phyloP scores from a whole-genome alignment of 2,797 vertebrate species.

The Cirrhinus molitorella region DNA sequence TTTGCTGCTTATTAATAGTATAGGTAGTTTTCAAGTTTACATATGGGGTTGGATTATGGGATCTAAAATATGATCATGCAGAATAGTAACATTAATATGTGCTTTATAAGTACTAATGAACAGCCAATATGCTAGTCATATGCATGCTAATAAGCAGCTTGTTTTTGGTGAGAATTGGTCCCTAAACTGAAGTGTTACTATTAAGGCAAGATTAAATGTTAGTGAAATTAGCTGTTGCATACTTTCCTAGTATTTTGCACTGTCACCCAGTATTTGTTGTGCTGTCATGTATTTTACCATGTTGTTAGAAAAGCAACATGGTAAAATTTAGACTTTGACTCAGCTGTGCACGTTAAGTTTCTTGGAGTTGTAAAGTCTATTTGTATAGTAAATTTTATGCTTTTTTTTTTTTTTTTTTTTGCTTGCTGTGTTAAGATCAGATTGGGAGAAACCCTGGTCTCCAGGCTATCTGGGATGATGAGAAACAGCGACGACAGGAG shows the following conservation, averaged over 20 bases:
- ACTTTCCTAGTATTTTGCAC: no score
- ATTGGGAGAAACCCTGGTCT: slow-evolving; percentile 94
- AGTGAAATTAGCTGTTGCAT: no score
- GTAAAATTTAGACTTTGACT: not conserved
- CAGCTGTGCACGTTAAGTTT: not conserved
- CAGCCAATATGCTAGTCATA: no score
- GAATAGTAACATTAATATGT: not conserved
- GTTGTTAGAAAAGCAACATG: not conserved
- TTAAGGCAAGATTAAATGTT: no score
- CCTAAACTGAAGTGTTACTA: no score
- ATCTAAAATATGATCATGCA: not conserved
- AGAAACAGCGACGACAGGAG: slow-evolving; percentile 91
- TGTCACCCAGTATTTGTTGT: not conserved
- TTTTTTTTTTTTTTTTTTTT: not conserved
- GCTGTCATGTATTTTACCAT: not conserved
- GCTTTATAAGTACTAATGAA: no score
- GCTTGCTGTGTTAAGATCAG: slow-evolving; percentile 81
- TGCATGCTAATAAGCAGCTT: no score
- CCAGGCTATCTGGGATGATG: slow-evolving; percentile 98
- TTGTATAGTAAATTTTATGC: not conserved
- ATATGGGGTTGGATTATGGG: no score
- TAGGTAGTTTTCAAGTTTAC: no score
- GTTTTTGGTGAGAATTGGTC: no score
- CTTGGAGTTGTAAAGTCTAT: not conserved
- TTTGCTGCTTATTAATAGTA: no score